Evolutionary conservation across 2,797 vertebrate genomes (phyloP), one percentile per base, ranked within the genome.

Genomic region (Odontamblyopus lacepedii): DNA sequence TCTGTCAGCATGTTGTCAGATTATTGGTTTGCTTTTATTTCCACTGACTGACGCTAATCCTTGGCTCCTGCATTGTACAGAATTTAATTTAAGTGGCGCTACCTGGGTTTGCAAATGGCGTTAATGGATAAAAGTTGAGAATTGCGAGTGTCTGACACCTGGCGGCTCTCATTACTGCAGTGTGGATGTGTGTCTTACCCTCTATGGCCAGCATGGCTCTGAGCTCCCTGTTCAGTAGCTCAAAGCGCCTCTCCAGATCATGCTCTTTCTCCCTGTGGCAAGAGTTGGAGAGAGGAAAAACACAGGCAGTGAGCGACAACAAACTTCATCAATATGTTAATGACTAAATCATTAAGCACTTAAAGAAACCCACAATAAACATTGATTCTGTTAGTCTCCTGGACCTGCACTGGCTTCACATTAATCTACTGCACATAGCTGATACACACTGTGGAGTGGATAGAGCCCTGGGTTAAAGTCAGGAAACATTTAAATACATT

Each of bases 311-410:
- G 48, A 67, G 65, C 27, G 50, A 77, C 77, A 84, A 74, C 90
- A 96, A 97, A 97, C 96, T 96, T 97, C 96, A 98, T 98, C 97
- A 97, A 99, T 98, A 98, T 97, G 96, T 95, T 98, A 98, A 99
- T 99, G 94, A 97, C 95, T 95, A 97, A 98, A 99, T 99, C 97
- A 98, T 98, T 99, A 98, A 96, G 95, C 95, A 94, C 96, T 98
- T 96, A 95, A 95, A 96, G 95, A 95, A 96, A 95, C 94, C 96
- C 95, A 95, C 96, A 98, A 96, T 93, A 96, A 95, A 94, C 94
- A 98, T 98, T 84, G 98, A 98, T 98, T 97, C 93, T 73, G 93
- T 91, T 85, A 95, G 94, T 97, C 77, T 70, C 84, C 93, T 82
- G 91, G 74, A 95, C 95, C 95, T 96, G 86, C 95, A 95, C 94